phyloP scores from a whole-genome alignment of 2,888 invertebrate species.

The Halictus ligatus region DNA sequence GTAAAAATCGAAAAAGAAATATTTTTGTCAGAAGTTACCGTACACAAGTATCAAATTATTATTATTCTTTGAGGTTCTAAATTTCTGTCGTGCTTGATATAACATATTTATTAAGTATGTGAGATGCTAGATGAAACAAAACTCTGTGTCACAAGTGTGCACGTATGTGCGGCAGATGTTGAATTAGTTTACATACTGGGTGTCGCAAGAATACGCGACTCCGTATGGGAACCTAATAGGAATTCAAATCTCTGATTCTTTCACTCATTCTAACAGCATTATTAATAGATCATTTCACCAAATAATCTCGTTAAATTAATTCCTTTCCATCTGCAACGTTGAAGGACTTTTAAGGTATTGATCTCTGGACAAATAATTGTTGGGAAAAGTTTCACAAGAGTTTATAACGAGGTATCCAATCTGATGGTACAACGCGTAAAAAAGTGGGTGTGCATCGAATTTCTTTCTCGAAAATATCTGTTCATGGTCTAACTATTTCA shows the following conservation, averaged over 20 bases:
- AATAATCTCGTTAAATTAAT: too few relatives aligned
- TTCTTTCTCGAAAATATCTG: not conserved
- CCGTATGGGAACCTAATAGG: not conserved
- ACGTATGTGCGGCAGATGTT: constrained; percentile 43
- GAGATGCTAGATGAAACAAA: not conserved
- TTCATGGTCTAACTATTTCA: not conserved
- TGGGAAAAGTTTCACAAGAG: not conserved
- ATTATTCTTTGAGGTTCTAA: not conserved
- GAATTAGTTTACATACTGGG: constrained; percentile 13
- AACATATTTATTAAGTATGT: not conserved
- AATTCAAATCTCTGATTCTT: not conserved
- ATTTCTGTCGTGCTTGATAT: not conserved
- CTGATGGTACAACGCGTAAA: not conserved
- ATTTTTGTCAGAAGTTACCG: not conserved
- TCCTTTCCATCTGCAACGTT: too few relatives aligned
- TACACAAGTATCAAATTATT: not conserved
- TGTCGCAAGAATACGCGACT: not conserved
- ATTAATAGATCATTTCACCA: too few relatives aligned
- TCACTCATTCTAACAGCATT: not conserved
- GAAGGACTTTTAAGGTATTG: not conserved
- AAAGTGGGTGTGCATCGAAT: not conserved
- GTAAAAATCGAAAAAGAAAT: not conserved
- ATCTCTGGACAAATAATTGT: not conserved
- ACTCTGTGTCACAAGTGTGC: not conserved
- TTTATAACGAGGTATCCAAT: not conserved